Conservation (phyloP, 1,140 invertebrate species). For the Cotesia glomerata region DNA sequence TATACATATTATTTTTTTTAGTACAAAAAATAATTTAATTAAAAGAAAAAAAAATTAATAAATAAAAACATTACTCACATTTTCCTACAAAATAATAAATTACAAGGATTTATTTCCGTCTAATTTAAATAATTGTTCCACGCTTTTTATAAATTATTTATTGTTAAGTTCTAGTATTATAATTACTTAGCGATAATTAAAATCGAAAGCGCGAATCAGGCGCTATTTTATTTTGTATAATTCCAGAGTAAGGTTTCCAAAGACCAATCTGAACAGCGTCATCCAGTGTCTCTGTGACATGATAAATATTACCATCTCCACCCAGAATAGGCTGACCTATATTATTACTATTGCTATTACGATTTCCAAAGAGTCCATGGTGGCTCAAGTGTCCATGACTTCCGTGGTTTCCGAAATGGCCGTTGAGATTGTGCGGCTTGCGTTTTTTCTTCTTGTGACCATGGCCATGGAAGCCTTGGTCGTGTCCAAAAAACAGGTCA, state of each 20-base stretch:
- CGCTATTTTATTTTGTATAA: slow-evolving; percentile 45
- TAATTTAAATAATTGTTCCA: too few species aligned
- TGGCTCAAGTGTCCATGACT: background rate
- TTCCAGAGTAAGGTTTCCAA: slow-evolving; percentile 11
- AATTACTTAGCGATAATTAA: background rate
- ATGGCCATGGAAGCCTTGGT: slow-evolving; percentile 17
- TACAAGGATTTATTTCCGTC: too few species aligned
- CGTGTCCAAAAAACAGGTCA: slow-evolving; percentile 5
- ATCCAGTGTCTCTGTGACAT: slow-evolving; percentile 12
- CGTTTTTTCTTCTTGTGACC: background rate
- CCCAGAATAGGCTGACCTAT: background rate
- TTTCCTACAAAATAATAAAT: too few species aligned
- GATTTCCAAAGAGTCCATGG: background rate
- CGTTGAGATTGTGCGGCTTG: background rate
- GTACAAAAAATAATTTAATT: too few species aligned
- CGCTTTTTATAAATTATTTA: too few species aligned
- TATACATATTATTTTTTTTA: too few species aligned
- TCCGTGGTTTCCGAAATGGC: background rate
- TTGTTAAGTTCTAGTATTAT: too few species aligned
- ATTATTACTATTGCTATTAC: background rate
- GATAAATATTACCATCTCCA: slow-evolving; percentile 2
- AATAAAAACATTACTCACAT: too few species aligned
- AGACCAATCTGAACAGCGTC: background rate
- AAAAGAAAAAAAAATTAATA: too few species aligned
- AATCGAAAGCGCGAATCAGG: slow-evolving; percentile 17